Percentiles rank a stretch among this genome's conserved stretches.
These are phyloP conservation scores for Tetrax tetrax DNA, from an alignment of 2,113 vertebrate genomes.

Conservation along the genomic window DNA sequence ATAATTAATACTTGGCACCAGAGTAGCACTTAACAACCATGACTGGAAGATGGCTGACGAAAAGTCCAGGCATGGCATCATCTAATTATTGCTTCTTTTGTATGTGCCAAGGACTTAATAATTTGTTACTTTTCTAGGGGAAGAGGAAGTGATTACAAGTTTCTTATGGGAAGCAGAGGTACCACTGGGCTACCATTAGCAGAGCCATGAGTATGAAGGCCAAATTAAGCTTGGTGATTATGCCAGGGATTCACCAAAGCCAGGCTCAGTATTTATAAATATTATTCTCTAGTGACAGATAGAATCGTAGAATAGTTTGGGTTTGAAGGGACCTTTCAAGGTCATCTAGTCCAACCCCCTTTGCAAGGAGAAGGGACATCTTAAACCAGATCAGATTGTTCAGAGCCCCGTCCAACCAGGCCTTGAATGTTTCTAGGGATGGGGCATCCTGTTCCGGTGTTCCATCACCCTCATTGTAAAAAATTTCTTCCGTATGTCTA, in stretches of 20 bases:
- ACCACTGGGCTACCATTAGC: neutral
- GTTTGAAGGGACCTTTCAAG: no score
- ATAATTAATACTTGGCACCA: conserved; percentile 77
- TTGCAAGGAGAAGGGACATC: no score
- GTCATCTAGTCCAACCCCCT: no score
- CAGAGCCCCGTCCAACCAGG: no score
- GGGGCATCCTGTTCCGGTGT: no score
- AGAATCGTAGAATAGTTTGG: no score
- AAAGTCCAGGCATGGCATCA: conserved; percentile 65
- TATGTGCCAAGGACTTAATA: conserved; percentile 67
- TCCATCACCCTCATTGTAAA: no score
- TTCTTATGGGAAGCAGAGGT: neutral
- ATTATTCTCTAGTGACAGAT: conserved; percentile 21
- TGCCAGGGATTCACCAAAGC: neutral
- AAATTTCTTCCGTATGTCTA: no score
- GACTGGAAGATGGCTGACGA: conserved; percentile 68
- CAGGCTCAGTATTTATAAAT: neutral
- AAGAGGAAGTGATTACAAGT: conserved; percentile 5
- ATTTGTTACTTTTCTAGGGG: conserved; percentile 33
- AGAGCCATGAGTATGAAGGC: neutral
- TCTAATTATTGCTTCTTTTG: conserved; percentile 61
- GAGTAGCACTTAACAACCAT: conserved; percentile 61
- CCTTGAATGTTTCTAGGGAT: no score
- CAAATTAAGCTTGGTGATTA: neutral
- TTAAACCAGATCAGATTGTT: no score